Conservation (phyloP, 1,140 invertebrate species). For the Hyles vespertilio region DNA sequence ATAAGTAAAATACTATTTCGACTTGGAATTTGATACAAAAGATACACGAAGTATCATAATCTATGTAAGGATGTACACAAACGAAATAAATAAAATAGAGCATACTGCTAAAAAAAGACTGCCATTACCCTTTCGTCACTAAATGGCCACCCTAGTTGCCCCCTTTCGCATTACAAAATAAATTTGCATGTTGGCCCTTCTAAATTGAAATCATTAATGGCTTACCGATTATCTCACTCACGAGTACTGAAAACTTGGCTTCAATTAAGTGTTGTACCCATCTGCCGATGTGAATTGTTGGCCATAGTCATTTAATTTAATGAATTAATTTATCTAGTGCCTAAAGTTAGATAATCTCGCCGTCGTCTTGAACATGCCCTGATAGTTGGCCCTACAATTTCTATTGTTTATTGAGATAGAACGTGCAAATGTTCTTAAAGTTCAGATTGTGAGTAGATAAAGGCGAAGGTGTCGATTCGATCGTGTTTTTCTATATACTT, state of each 20-base stretch:
- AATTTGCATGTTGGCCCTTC: conserved; percentile 60
- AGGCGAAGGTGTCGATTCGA: no score
- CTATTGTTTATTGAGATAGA: no score
- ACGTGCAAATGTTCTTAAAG: no score
- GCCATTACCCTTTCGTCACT: background rate
- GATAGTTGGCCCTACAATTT: background rate
- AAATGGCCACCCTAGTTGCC: conserved; percentile 4
- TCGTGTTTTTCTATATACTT: no score
- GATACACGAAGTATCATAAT: no score
- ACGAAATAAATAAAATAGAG: no score
- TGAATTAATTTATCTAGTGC: conserved; percentile 65
- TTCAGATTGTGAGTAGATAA: no score
- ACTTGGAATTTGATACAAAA: no score
- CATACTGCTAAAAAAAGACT: no score
- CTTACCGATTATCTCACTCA: conserved; percentile 65
- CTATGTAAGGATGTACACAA: no score
- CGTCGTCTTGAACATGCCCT: conserved; percentile 25
- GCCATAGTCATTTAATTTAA: conserved; percentile 61
- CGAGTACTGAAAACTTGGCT: conserved; percentile 46
- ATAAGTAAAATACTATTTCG: no score
- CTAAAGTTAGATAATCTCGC: conserved; percentile 41
- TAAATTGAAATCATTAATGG: conserved; percentile 71
- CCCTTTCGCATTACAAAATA: conserved; percentile 41
- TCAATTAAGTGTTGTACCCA: conserved; percentile 72
- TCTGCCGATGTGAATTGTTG: conserved; percentile 62